Evolutionary conservation across 2,888 invertebrate genomes (phyloP).

Genomic region (Hymenopus coronatus): DNA sequence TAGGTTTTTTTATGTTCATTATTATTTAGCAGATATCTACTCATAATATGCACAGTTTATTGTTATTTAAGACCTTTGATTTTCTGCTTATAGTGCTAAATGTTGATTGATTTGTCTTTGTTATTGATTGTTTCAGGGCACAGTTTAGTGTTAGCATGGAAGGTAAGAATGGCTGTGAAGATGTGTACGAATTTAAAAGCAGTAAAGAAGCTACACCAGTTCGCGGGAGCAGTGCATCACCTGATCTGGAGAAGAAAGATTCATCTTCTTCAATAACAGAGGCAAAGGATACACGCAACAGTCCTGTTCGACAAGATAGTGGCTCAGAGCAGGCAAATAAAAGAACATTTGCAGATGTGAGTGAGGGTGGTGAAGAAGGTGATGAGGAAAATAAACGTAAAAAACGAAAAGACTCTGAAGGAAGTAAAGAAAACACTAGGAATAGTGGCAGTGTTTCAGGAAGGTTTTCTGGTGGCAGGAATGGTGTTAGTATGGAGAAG

Average conservation of each 20-base stretch:
- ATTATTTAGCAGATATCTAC: too few relatives aligned
- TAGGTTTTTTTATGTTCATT: too few relatives aligned
- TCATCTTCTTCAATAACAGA: conserved; percentile 43
- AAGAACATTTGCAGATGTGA: conserved; percentile 40
- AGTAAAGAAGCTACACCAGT: conserved; percentile 52
- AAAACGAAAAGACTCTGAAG: conserved; percentile 70
- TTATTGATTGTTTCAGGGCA: conserved; percentile 17
- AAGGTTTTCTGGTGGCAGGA: conserved; percentile 26
- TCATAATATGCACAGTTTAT: too few relatives aligned
- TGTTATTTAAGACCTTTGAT: neutral
- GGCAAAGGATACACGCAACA: conserved; percentile 27
- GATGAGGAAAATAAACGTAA: conserved; percentile 72
- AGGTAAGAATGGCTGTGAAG: conserved; percentile 43
- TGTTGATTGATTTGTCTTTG: neutral
- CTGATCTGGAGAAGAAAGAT: conserved; percentile 41
- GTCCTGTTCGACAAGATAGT: neutral
- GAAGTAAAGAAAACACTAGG: conserved; percentile 51
- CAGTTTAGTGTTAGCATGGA: conserved; percentile 38
- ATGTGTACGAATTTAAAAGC: conserved; percentile 59
- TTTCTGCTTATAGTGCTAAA: neutral
- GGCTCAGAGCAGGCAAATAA: conserved; percentile 34
- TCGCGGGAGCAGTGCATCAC: conserved; percentile 46
- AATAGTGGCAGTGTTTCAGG: conserved; percentile 18
- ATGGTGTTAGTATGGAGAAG: conserved; percentile 15
- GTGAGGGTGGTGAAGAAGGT: conserved; percentile 52